phyloP scores from a whole-genome alignment of 2,113 vertebrate genomes.

The Puffinus mauretanicus region DNA sequence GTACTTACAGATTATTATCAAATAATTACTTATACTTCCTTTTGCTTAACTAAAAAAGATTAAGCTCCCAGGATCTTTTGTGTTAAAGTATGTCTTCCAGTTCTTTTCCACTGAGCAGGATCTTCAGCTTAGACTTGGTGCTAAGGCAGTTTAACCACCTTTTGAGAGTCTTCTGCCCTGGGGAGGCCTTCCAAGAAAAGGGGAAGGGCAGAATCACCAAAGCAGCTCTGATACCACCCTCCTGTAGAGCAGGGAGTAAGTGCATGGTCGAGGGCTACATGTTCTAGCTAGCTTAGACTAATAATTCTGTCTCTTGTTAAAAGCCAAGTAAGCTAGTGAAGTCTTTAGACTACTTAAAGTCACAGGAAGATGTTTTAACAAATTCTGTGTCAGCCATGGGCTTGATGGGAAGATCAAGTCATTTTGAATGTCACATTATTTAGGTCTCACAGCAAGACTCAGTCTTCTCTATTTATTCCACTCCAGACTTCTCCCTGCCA shows the following conservation, averaged over 20 bases:
- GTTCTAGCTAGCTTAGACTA: background rate
- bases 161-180: background rate
- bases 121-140: background rate
- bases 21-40: constrained; percentile 50
- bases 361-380: background rate
- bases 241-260: background rate
- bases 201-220: background rate
- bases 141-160: background rate
- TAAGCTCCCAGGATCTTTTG: background rate
- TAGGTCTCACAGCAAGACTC: background rate
- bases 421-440: background rate
- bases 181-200: background rate
- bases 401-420: background rate
- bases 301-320: background rate
- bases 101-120: background rate
- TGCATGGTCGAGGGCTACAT: background rate
- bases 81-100: background rate
- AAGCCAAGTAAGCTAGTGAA: background rate
- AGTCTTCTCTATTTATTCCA: background rate
- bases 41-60: constrained; percentile 17
- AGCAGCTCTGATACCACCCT: background rate
- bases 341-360: background rate
- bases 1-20: constrained; percentile 48
- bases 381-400: background rate
- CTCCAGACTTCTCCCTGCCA: background rate